phyloP scores from a whole-genome alignment of 2,797 vertebrate species.

The Acanthurus tractus region DNA sequence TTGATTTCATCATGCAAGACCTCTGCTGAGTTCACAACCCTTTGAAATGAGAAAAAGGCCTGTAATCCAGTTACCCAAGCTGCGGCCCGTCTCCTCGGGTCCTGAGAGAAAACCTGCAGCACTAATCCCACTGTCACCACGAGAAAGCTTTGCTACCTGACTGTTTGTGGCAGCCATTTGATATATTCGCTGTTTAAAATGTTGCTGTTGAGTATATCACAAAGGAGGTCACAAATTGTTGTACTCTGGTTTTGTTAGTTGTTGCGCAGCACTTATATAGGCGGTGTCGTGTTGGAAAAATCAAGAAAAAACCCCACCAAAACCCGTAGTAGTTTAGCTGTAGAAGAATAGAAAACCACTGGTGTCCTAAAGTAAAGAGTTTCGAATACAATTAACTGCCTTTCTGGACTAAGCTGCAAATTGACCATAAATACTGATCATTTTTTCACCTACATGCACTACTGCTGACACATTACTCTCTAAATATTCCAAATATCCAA shows the following conservation, averaged over 20 bases:
- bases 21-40: conserved; percentile 95
- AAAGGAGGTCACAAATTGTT: conserved; percentile 65
- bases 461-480: background rate
- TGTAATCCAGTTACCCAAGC: conserved; percentile 94
- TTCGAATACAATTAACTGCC: background rate
- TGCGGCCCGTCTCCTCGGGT: conserved; percentile 84
- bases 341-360: conserved; percentile 18
- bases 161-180: conserved; percentile 80
- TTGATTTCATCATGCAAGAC: conserved; percentile 97
- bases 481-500: background rate
- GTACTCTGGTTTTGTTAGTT: conserved; percentile 55
- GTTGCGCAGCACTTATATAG: conserved; percentile 17
- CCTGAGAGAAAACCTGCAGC: conserved; percentile 86
- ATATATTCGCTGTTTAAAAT: conserved; percentile 74
- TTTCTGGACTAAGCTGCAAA: background rate
- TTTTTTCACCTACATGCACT: background rate
- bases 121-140: conserved; percentile 81
- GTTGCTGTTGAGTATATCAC: conserved; percentile 55
- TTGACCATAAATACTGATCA: background rate
- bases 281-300: conserved; percentile 41
- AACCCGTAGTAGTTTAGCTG: conserved; percentile 12
- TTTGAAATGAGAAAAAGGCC: conserved; percentile 96
- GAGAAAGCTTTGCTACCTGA: conserved; percentile 76
- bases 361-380: background rate
- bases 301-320: conserved; percentile 15